phyloP scores from a whole-genome alignment of 2,797 vertebrate genomes.

The Otus scops region DNA sequence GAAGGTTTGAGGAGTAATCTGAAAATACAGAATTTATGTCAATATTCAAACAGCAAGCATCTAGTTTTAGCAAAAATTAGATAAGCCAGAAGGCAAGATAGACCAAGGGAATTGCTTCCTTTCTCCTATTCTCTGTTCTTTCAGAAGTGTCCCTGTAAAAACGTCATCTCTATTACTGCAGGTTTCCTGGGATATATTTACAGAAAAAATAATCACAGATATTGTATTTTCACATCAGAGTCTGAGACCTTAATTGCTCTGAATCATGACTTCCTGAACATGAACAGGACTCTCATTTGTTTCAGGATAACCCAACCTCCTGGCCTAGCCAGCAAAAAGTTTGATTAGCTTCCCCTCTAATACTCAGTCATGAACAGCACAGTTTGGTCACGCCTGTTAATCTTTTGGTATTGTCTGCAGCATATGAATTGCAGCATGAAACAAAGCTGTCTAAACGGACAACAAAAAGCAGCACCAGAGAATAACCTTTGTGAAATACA shows the following conservation, averaged over 20 bases:
- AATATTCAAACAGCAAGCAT: neutral
- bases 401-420: slow-evolving; percentile 23
- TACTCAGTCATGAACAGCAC: neutral
- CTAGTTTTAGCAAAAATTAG: neutral
- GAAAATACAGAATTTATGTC: neutral
- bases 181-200: neutral
- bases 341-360: slow-evolving; percentile 20
- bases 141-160: neutral
- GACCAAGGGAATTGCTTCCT: neutral
- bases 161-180: neutral
- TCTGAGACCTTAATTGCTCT: slow-evolving; percentile 1
- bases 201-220: neutral
- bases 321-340: neutral
- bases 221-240: neutral
- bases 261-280: slow-evolving; percentile 26
- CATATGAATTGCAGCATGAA: slow-evolving; percentile 18
- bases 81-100: neutral
- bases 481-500: neutral
- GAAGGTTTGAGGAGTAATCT: neutral
- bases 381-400: neutral
- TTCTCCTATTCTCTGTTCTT: neutral
- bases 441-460: slow-evolving; percentile 28
- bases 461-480: slow-evolving; percentile 36
- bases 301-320: slow-evolving; percentile 30
- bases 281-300: slow-evolving; percentile 15